These are phyloP conservation scores for Laothoe populi DNA, from an alignment of 2,888 invertebrate species.

Conservation along the genomic window DNA sequence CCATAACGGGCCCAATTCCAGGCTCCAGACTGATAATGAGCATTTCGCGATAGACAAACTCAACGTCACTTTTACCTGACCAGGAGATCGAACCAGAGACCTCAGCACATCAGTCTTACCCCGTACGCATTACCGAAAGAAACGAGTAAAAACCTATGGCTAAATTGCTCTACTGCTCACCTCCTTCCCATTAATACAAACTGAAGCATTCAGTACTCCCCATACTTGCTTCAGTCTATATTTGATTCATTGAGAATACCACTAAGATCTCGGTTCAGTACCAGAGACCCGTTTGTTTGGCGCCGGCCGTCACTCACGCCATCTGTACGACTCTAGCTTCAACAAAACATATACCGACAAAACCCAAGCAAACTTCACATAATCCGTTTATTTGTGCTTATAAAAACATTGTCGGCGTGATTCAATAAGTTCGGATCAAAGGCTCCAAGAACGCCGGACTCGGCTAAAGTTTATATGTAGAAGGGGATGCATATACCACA, in stretches of 20 bases:
- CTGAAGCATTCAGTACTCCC: too few species aligned
- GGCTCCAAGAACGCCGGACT: constrained; percentile 6
- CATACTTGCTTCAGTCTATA: too few species aligned
- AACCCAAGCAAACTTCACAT: constrained; percentile 45
- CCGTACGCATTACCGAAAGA: too few species aligned
- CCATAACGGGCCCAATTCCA: too few species aligned
- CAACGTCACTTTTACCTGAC: too few species aligned
- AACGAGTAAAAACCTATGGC: too few species aligned
- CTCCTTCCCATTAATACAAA: too few species aligned
- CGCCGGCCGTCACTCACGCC: constrained; percentile 13
- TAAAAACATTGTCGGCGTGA: constrained; percentile 43
- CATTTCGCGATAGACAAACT: too few species aligned
- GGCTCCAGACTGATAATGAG: too few species aligned
- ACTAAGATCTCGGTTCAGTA: constrained; percentile 2
- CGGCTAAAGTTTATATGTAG: not conserved
- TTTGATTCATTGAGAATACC: not conserved
- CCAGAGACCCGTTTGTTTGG: not conserved
- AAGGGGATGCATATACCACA: constrained; percentile 7
- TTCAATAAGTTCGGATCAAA: constrained; percentile 17
- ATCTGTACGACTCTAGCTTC: not conserved
- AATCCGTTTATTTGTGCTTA: constrained; percentile 44
- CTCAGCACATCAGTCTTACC: too few species aligned
- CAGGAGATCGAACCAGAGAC: too few species aligned
- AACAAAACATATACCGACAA: constrained; percentile 29
- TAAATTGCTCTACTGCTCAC: too few species aligned